A percentile compares a stretch with the other conserved stretches of the same genome.
Conservation (phyloP, 2,888 invertebrate genomes). For the Brachypalpus laphriformis region DNA sequence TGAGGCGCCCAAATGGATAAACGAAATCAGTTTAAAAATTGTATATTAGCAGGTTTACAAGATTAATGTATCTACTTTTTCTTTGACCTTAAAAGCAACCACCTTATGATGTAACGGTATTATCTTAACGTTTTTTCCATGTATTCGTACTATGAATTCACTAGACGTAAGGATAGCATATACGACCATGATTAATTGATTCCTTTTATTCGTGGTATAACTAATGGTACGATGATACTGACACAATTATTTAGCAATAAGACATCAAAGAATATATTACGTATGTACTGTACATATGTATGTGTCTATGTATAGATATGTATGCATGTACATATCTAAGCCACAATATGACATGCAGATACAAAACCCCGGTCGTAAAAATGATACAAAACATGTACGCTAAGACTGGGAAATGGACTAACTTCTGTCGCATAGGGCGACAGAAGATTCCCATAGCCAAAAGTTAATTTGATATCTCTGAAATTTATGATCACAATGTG, state of each 20-base stretch:
- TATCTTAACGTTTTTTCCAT: not conserved
- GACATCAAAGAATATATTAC: too few relatives aligned
- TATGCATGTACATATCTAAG: not conserved
- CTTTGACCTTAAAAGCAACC: too few relatives aligned
- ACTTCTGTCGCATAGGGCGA: not conserved
- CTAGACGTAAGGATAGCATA: not conserved
- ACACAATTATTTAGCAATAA: too few relatives aligned
- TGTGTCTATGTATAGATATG: not conserved
- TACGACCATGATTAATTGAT: not conserved
- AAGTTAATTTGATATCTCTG: slow-evolving; percentile 35
- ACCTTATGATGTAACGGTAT: too few relatives aligned
- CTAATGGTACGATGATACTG: not conserved
- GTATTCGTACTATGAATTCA: not conserved
- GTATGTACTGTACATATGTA: too few relatives aligned
- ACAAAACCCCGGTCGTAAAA: not conserved
- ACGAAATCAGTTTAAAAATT: too few relatives aligned
- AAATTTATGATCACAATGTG: slow-evolving; percentile 33
- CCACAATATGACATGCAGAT: not conserved
- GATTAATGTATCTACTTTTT: too few relatives aligned
- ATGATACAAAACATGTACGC: not conserved
- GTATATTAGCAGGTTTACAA: too few relatives aligned
- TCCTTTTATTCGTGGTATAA: not conserved
- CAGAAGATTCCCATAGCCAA: not conserved
- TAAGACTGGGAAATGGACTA: not conserved
- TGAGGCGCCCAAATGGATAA: too few relatives aligned